A percentile compares a stretch with the other conserved stretches of the same genome.
Evolutionary conservation across 2,113 vertebrate species (phyloP).

Genomic region (Thymallus thymallus): DNA sequence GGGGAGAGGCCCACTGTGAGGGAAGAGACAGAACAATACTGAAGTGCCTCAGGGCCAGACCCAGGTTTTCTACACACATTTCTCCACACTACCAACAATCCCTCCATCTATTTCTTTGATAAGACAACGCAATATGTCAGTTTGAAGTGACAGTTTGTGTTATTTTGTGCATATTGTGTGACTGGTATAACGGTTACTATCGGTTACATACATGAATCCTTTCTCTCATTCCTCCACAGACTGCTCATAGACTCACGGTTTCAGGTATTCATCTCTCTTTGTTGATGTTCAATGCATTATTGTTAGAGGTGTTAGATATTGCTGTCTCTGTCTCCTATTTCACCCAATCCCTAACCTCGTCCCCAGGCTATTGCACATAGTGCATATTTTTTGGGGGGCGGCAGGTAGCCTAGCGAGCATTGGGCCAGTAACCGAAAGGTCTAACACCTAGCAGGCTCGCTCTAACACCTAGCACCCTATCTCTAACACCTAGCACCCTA

Average conservation of each 20-base stretch:
- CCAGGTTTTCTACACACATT: not conserved
- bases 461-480: too few species aligned
- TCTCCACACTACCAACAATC: not conserved
- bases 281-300: constrained; percentile 4
- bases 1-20: not conserved
- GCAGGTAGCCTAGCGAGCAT: too few species aligned
- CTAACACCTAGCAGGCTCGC: too few species aligned
- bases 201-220: constrained; percentile 29
- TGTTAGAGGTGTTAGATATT: constrained; percentile 32
- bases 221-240: constrained; percentile 48
- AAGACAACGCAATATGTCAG: not conserved
- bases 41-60: constrained; percentile 8
- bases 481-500: too few species aligned
- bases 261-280: constrained; percentile 38
- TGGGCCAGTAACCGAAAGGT: too few species aligned
- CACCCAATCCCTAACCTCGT: not conserved
- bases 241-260: constrained; percentile 55
- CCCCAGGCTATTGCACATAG: too few species aligned
- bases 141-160: not conserved
- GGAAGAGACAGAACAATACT: not conserved
- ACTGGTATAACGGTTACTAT: not conserved
- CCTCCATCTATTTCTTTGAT: not conserved
- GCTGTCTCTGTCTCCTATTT: constrained; percentile 17
- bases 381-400: too few species aligned
- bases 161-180: not conserved